A percentile compares a stretch with the other conserved stretches of the same genome.
These are phyloP conservation scores for Pseudachorutes palmiensis DNA, from an alignment of 1,140 invertebrate genomes.

Conservation along the genomic window DNA sequence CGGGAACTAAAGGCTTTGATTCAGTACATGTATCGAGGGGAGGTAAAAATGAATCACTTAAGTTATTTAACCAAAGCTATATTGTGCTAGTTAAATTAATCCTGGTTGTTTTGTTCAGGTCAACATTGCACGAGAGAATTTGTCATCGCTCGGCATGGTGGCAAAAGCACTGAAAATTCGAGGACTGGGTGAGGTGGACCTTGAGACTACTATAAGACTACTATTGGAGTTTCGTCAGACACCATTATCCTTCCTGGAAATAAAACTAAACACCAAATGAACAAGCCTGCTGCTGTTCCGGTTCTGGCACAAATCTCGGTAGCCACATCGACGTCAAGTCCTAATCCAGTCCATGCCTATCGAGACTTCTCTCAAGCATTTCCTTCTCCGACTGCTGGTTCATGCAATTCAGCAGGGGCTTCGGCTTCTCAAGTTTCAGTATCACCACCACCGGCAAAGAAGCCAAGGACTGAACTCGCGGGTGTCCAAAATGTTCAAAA, in stretches of 20 bases:
- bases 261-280: neutral
- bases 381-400: too few relatives aligned
- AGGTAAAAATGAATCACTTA: too few relatives aligned
- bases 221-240: neutral
- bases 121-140: slow-evolving; percentile 84
- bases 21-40: slow-evolving; percentile 89
- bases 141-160: slow-evolving; percentile 76
- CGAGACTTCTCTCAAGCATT: neutral
- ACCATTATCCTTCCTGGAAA: slow-evolving; percentile 3
- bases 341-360: too few relatives aligned
- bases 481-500: neutral
- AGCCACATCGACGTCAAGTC: neutral
- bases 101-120: too few relatives aligned
- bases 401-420: too few relatives aligned
- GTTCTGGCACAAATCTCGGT: neutral
- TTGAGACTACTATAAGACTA: too few relatives aligned
- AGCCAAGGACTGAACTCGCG: neutral
- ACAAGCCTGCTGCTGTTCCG: neutral
- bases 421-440: too few relatives aligned
- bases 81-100: too few relatives aligned
- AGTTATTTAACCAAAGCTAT: too few relatives aligned
- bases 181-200: slow-evolving; percentile 62
- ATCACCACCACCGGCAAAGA: neutral
- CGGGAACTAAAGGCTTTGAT: slow-evolving; percentile 84
- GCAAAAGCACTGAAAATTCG: slow-evolving; percentile 86